phyloP scores from a whole-genome alignment of 2,113 vertebrate species.

The Sinocyclocheilus maitianheensis region DNA sequence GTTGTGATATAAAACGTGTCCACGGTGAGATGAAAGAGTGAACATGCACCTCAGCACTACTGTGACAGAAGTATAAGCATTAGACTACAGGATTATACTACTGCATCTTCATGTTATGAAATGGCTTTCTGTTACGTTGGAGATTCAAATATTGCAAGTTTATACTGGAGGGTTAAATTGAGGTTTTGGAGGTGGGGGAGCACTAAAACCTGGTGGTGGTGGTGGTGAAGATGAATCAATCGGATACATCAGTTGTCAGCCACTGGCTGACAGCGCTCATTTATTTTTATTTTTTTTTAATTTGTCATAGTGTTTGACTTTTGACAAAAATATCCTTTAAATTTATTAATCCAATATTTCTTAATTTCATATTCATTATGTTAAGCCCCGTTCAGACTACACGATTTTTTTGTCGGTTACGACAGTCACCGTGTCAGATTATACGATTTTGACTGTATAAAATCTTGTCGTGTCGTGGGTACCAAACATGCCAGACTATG shows the following conservation, averaged over 20 bases:
- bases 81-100: slow-evolving; percentile 1
- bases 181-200: neutral
- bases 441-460: too few species aligned
- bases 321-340: neutral
- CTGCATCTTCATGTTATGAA: neutral
- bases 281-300: too few species aligned
- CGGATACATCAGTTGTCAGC: too few species aligned
- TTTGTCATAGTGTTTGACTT: neutral
- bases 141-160: neutral
- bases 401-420: too few species aligned
- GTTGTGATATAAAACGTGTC: slow-evolving; percentile 31
- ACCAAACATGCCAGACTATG: too few species aligned
- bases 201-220: neutral
- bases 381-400: too few species aligned
- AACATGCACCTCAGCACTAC: slow-evolving; percentile 17
- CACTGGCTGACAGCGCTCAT: neutral
- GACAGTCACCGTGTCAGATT: too few species aligned
- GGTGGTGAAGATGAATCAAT: neutral
- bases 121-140: neutral
- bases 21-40: slow-evolving; percentile 49
- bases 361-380: neutral
- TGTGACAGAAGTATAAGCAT: slow-evolving; percentile 22
- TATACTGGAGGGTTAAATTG: neutral
- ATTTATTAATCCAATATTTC: neutral
- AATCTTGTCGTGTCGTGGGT: too few species aligned